Evolutionary conservation across 1,140 invertebrate genomes (phyloP), one percentile per base, ranked within the genome.

Genomic region (Mycetomoellerius zeteki): DNA sequence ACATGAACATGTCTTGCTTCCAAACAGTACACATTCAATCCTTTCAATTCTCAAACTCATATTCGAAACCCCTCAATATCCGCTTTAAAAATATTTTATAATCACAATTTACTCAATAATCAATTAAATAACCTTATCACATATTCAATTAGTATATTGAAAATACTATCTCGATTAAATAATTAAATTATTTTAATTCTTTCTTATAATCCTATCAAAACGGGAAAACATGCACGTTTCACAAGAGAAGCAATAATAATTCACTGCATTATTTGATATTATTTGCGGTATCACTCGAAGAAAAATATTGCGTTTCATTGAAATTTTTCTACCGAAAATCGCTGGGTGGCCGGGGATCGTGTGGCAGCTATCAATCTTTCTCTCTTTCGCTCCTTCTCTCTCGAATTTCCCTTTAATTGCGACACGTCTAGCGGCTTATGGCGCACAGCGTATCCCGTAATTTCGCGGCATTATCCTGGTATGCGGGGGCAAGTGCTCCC

Each of bases 391-490:
- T 37, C 33, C 50, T 24, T 72, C 58, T 88, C 75, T 73, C 88
- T 89, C 89, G 72, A 67, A 90, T 92, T 93, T 89, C 85, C 82
- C 78, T 92, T 92, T 91, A 93, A 93, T 93, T 91, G 91, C 92
- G 86, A 92, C 90, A 89, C 89, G 89, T 89, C 89, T 89, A 90
- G 86, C 80, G 89, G 89, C 88, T 92, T 92, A 89, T 81, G 81
- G 86, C 30, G 27, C 37, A 84, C 56, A 56, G 82, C 62, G 33
- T 43, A 92, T 91, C 86, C 33, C 91, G 88, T 93, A 94, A 94
- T 94, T 94, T 94, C 93, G 89, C 84, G 78, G 90, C 86, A 94
- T 94, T 94, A 94, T 91, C 88, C 85, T 91, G 93, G 94, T 92
- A 94, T 92, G 93, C 90, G 78, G 89, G 92, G 91, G 91, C 93